These are phyloP conservation scores for Tetragonula clypearis DNA, from an alignment of 1,140 invertebrate species.

Conservation along the genomic window DNA sequence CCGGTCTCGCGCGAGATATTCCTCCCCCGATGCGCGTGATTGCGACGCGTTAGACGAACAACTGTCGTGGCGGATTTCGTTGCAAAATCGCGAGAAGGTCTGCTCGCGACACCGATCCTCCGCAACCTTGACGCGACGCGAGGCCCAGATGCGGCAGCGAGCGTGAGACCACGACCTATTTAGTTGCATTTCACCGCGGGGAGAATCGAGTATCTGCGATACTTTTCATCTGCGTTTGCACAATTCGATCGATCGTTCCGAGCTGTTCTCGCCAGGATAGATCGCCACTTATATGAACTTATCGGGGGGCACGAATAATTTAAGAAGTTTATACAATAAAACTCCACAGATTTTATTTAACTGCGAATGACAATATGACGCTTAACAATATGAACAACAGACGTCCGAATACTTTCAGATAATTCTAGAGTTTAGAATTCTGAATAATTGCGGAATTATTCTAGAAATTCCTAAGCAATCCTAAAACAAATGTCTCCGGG, in stretches of 20 bases:
- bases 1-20: background rate
- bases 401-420: too few relatives aligned
- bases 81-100: conserved; percentile 58
- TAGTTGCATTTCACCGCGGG: conserved; percentile 37
- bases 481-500: too few relatives aligned
- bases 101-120: conserved; percentile 53
- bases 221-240: conserved; percentile 48
- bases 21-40: background rate
- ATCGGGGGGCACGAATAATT: too few relatives aligned
- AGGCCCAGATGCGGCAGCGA: conserved; percentile 32
- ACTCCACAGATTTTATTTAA: too few relatives aligned
- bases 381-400: too few relatives aligned
- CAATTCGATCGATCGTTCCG: conserved; percentile 28
- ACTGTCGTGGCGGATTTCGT: conserved; percentile 50
- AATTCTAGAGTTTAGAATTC: too few relatives aligned
- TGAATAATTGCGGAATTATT: too few relatives aligned
- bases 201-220: conserved; percentile 39
- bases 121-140: conserved; percentile 50
- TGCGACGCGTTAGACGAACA: background rate
- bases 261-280: background rate
- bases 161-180: conserved; percentile 50
- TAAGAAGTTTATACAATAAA: too few relatives aligned
- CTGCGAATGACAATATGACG: too few relatives aligned
- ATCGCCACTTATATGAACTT: too few relatives aligned
- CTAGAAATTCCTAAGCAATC: too few relatives aligned